phyloP scores from a whole-genome alignment of 2,888 invertebrate genomes.

The Acleris sparsana region DNA sequence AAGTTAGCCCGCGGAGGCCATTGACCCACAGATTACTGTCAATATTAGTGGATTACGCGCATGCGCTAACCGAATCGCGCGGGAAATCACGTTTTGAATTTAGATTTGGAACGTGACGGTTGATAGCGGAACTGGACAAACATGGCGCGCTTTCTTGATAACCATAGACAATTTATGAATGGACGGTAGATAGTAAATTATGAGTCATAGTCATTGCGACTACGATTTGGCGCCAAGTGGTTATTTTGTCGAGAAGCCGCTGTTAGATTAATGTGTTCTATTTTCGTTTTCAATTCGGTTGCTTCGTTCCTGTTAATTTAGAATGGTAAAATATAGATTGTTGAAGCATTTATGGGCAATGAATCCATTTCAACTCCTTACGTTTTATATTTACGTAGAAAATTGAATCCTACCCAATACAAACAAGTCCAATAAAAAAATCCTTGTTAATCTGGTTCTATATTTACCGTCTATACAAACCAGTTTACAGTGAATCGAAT shows the following conservation, averaged over 20 bases:
- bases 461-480: neutral
- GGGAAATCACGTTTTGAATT: conserved; percentile 60
- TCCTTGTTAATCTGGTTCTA: neutral
- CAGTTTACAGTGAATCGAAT: neutral
- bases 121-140: conserved; percentile 47
- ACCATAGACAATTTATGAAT: conserved; percentile 36
- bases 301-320: conserved; percentile 17
- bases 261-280: conserved; percentile 24
- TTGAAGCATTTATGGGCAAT: conserved; percentile 27
- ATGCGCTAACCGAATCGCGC: conserved; percentile 53
- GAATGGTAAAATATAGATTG: conserved; percentile 25
- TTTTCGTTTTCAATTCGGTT: conserved; percentile 23
- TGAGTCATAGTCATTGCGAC: conserved; percentile 24
- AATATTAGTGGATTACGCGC: conserved; percentile 67
- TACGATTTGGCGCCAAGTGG: conserved; percentile 22
- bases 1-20: conserved; percentile 52
- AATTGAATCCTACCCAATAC: neutral
- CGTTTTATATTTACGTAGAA: conserved; percentile 4
- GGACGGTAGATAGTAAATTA: conserved; percentile 30
- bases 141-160: conserved; percentile 31
- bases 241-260: conserved; percentile 12
- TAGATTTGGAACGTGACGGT: conserved; percentile 34
- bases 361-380: conserved; percentile 13
- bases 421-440: neutral
- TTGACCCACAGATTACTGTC: conserved; percentile 58